Percentiles rank a stretch among this genome's conserved stretches.
phyloP scores from a whole-genome alignment of 2,888 invertebrate genomes.

The Hipparchia sbordonii region DNA sequence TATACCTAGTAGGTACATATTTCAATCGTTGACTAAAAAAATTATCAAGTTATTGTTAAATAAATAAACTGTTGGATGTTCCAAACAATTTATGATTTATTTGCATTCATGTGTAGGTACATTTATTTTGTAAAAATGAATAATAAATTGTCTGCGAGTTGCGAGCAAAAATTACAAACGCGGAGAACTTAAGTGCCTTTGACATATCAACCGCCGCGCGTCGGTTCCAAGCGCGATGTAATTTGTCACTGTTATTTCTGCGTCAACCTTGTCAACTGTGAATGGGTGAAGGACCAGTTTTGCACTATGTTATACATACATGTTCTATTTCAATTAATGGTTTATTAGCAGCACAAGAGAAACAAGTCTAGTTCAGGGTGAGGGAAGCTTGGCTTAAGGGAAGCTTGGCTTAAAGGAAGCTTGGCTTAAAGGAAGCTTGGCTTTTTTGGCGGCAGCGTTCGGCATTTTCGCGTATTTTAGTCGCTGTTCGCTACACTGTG shows the following conservation, averaged over 20 bases:
- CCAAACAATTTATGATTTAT: conserved; percentile 1
- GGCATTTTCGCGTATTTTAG: too few relatives aligned
- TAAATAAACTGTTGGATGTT: too few relatives aligned
- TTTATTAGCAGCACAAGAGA: not conserved
- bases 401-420: too few relatives aligned
- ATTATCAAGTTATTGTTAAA: not conserved
- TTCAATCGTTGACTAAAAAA: not conserved
- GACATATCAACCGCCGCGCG: conserved; percentile 44
- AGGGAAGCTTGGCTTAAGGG: too few relatives aligned
- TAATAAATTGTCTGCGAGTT: conserved; percentile 8
- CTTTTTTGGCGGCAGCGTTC: too few relatives aligned
- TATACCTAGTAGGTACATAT: not conserved
- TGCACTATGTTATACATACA: not conserved
- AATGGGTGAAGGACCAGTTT: conserved; percentile 22
- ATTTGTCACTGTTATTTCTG: conserved; percentile 65
- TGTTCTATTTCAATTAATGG: conserved; percentile 2
- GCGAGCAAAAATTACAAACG: conserved; percentile 13
- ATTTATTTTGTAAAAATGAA: conserved; percentile 13
- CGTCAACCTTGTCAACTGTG: too few relatives aligned
- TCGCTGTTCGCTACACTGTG: too few relatives aligned
- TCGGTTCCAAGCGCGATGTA: conserved; percentile 50
- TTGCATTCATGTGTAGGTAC: not conserved
- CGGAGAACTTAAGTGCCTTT: conserved; percentile 45
- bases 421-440: too few relatives aligned
- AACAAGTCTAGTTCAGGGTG: too few relatives aligned